Conservation (phyloP, 2,888 invertebrate species). For the Ephialtes manifestator region DNA sequence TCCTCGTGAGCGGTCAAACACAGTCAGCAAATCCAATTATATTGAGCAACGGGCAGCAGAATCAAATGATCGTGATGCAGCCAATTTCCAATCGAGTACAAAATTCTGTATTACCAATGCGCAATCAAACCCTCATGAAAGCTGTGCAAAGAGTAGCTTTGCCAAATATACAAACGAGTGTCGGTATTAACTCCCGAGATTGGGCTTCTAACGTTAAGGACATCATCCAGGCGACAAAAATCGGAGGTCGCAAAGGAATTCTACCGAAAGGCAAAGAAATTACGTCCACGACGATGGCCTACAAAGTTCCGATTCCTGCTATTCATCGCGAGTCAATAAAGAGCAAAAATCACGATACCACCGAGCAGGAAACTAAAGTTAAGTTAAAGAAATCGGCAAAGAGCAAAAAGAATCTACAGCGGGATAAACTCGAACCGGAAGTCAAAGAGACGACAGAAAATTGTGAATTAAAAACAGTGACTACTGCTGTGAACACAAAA, state of each 20-base stretch:
- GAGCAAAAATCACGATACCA: slow-evolving; percentile 45
- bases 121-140: slow-evolving; percentile 80
- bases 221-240: slow-evolving; percentile 83
- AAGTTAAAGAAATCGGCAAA: slow-evolving; percentile 65
- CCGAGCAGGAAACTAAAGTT: slow-evolving; percentile 60
- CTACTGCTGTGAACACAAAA: slow-evolving; percentile 47
- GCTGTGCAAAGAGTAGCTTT: slow-evolving; percentile 81
- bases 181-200: slow-evolving; percentile 81
- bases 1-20: slow-evolving; percentile 82
- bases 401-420: slow-evolving; percentile 64
- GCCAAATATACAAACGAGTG: slow-evolving; percentile 78
- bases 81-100: slow-evolving; percentile 80
- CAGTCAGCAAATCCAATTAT: slow-evolving; percentile 81
- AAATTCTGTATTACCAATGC: slow-evolving; percentile 80
- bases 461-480: slow-evolving; percentile 52
- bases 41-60: slow-evolving; percentile 81
- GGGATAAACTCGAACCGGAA: slow-evolving; percentile 54
- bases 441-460: slow-evolving; percentile 42
- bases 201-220: slow-evolving; percentile 84
- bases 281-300: slow-evolving; percentile 84
- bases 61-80: slow-evolving; percentile 85
- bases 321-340: slow-evolving; percentile 79
- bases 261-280: slow-evolving; percentile 83
- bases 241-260: slow-evolving; percentile 83
- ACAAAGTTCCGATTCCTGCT: slow-evolving; percentile 85